Evolutionary conservation across 2,888 invertebrate species (phyloP).

Genomic region (Ellobium chinense): DNA sequence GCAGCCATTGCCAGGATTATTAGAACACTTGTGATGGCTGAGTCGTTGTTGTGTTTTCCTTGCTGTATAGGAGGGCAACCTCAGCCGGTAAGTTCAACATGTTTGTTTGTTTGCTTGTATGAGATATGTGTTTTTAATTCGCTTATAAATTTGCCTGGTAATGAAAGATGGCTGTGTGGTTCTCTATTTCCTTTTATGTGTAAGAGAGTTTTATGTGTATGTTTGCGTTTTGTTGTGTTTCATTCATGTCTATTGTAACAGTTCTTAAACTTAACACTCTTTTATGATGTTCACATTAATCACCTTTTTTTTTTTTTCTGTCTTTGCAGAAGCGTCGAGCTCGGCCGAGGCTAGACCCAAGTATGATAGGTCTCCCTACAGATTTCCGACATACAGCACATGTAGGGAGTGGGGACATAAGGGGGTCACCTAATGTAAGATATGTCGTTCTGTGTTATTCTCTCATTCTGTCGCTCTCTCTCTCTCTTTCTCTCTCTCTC

Average conservation of each 20-base stretch:
- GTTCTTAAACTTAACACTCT: no score
- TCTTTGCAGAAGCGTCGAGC: conserved; percentile 56
- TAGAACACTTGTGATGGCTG: no score
- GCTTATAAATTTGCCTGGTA: no score
- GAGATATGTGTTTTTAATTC: no score
- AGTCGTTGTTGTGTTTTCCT: conserved; percentile 69
- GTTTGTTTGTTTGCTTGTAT: background rate
- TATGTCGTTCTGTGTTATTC: no score
- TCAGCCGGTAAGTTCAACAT: conserved; percentile 45
- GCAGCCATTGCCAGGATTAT: no score
- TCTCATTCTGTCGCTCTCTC: no score
- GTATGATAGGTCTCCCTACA: conserved; percentile 97
- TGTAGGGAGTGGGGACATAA: conserved; percentile 93
- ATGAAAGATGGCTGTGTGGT: no score
- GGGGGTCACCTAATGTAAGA: conserved; percentile 78
- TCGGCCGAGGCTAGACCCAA: conserved; percentile 83
- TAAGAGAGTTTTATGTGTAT: no score
- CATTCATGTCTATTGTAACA: background rate
- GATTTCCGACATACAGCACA: conserved; percentile 97
- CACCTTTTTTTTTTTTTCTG: background rate
- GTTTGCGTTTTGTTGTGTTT: no score
- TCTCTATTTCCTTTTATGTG: no score
- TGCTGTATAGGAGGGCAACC: conserved; percentile 74
- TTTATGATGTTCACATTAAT: background rate
- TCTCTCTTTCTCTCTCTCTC: no score